Evolutionary conservation across 2,888 invertebrate genomes (phyloP), one percentile per base, ranked within the genome.

Genomic region (Hecatera dysodea): DNA sequence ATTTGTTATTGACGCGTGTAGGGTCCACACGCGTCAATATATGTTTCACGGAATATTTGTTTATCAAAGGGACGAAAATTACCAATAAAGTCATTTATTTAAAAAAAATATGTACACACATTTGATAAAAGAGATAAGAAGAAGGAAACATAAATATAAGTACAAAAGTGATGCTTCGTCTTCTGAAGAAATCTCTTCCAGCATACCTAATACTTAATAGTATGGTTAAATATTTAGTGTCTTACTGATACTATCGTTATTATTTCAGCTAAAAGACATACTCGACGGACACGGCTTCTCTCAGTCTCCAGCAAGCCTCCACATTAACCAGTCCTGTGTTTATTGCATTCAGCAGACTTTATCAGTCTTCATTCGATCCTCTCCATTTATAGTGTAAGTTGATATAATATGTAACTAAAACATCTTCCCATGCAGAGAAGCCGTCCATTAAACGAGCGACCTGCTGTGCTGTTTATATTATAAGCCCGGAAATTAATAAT

Each of bases 381-480:
- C 22, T 39, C 1, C 8, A 33, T 24, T 33, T 36, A 24, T 15
- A 24, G 1, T 19, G 11, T 15, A 19, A 1, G 0, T n/a, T n/a
- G n/a, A n/a, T 29, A 29, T 29, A 29, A 29, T 29, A 29, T 6
- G 29, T 2, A 6, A 6, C 29, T 53, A 15, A 44, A 56, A n/a
- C 29, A 24, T 52, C 19, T 70, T 15, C 8, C n/a, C 36, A 19
- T 53, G 52, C 27, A 52, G 44, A 36, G 27, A 52, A 71, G 33
- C 44, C 36, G 27, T 52, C 22, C 36, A 36, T 44, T 44, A 33
- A 72, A 52, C 59, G 17, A 36, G 27, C 27, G 44, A 4, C 52
- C 42, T 52, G 70, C 33, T 52, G 50, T 19, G 73, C 52, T 65
- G 33, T 72, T 71, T 59, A n/a, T 33, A 70, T 50, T 24, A 46